Conservation (phyloP, 2,113 vertebrate genomes). For the Cyphomyrus plagiostoma region DNA sequence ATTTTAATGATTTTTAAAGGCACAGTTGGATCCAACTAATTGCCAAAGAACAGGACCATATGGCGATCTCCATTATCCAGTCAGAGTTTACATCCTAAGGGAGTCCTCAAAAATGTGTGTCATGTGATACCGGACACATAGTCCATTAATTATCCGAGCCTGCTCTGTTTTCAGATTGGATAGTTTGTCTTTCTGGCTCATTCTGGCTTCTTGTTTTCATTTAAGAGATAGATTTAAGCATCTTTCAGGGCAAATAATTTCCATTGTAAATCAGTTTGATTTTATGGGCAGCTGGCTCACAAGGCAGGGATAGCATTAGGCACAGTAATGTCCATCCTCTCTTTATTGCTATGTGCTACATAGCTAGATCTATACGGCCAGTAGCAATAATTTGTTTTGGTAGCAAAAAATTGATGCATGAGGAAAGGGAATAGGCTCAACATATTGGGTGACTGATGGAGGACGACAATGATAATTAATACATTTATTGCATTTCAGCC, state of each 20-base stretch:
- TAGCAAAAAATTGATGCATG: background rate
- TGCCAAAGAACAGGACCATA: background rate
- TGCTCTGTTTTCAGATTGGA: background rate
- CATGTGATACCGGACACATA: background rate
- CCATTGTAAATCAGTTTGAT: background rate
- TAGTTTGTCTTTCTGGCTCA: background rate
- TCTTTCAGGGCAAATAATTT: background rate
- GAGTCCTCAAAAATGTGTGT: background rate
- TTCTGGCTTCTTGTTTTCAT: background rate
- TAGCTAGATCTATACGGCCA: background rate
- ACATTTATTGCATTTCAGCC: constrained; percentile 31
- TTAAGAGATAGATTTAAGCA: background rate
- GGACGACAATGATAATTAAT: background rate
- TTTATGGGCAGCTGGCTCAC: background rate
- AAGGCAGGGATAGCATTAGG: background rate
- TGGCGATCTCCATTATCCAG: background rate
- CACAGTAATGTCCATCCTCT: background rate
- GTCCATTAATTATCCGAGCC: background rate
- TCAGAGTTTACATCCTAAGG: background rate
- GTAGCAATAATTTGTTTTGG: background rate
- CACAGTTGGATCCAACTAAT: background rate
- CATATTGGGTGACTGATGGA: background rate
- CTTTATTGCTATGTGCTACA: too few relatives aligned
- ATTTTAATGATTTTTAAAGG: background rate
- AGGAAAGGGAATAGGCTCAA: background rate